Conservation (phyloP, 2,888 invertebrate species). For the Timandra comae region DNA sequence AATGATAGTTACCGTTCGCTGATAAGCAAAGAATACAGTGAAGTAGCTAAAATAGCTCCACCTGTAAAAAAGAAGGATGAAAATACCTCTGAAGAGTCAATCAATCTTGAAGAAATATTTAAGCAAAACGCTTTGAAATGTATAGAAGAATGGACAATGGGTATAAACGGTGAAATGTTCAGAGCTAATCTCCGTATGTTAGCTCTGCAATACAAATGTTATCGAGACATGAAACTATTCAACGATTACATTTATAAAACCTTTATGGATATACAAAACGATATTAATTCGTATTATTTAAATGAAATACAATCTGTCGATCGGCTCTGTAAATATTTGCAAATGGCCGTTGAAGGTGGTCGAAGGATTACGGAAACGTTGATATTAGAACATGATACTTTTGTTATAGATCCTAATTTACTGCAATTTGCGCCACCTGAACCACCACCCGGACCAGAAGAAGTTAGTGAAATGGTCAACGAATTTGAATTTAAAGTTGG, state of each 20-base stretch:
- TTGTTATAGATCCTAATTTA: slow-evolving; percentile 65
- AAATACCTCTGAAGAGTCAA: slow-evolving; percentile 33
- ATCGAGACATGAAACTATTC: slow-evolving; percentile 59
- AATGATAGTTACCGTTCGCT: slow-evolving; percentile 48
- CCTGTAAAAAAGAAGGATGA: slow-evolving; percentile 52
- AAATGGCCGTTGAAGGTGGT: slow-evolving; percentile 70
- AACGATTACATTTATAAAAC: slow-evolving; percentile 56
- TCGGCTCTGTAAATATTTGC: slow-evolving; percentile 66
- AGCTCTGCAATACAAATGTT: slow-evolving; percentile 53
- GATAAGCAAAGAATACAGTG: slow-evolving; percentile 53
- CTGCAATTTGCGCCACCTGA: slow-evolving; percentile 43
- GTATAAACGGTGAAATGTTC: slow-evolving; percentile 73
- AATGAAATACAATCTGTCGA: slow-evolving; percentile 69
- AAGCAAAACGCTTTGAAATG: slow-evolving; percentile 58
- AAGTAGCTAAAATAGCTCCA: slow-evolving; percentile 49
- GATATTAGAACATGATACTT: slow-evolving; percentile 64
- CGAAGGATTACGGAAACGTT: slow-evolving; percentile 62
- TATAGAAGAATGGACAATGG: slow-evolving; percentile 77
- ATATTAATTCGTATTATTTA: slow-evolving; percentile 61
- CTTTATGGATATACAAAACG: slow-evolving; percentile 58
- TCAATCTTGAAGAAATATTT: slow-evolving; percentile 47
- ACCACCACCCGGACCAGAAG: slow-evolving; percentile 23
- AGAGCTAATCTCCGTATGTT: slow-evolving; percentile 62
- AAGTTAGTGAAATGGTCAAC: slow-evolving; percentile 30
- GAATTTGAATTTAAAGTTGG: slow-evolving; percentile 52